A percentile compares a stretch with the other conserved stretches of the same genome.
Conservation (phyloP, 2,888 invertebrate species). For the Dicranocentrus wangi region DNA sequence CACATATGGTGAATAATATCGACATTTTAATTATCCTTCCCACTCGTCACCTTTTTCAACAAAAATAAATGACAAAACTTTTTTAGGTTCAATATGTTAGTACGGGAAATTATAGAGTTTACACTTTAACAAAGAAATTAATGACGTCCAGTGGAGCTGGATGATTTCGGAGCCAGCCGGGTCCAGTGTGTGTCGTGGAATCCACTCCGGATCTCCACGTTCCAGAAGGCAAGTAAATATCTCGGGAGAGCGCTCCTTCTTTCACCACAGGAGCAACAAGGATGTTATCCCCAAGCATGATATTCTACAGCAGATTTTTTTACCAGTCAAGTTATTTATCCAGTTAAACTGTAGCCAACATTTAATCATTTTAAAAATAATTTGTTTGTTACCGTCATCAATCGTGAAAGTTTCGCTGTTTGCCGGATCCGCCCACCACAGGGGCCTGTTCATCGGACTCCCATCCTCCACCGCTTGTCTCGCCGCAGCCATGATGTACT, state of each 20-base stretch:
- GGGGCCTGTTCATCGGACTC: conserved; percentile 84
- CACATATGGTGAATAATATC: too few relatives aligned
- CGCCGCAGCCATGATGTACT: conserved; percentile 78
- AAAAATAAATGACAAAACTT: too few relatives aligned
- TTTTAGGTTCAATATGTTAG: too few relatives aligned
- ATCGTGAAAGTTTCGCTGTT: conserved; percentile 79
- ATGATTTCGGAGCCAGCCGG: conserved; percentile 80
- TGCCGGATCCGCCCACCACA: conserved; percentile 88
- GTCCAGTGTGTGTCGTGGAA: conserved; percentile 77
- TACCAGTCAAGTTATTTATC: too few relatives aligned
- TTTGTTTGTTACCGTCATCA: conserved; percentile 75
- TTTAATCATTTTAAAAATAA: neutral
- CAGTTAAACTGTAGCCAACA: too few relatives aligned
- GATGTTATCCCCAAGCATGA: conserved; percentile 84
- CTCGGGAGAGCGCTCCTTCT: conserved; percentile 79
- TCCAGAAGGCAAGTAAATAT: conserved; percentile 86
- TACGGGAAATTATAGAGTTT: too few relatives aligned
- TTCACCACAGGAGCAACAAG: conserved; percentile 86
- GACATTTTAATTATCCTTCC: too few relatives aligned
- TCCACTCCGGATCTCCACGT: conserved; percentile 77
- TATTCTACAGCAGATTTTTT: conserved; percentile 79
- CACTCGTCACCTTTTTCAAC: too few relatives aligned
- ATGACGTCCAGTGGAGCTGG: conserved; percentile 81
- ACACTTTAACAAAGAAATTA: conserved; percentile 79
- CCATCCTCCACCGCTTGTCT: conserved; percentile 79